These are phyloP conservation scores for Lasiommata megera DNA, from an alignment of 2,888 invertebrate species.

Conservation along the genomic window DNA sequence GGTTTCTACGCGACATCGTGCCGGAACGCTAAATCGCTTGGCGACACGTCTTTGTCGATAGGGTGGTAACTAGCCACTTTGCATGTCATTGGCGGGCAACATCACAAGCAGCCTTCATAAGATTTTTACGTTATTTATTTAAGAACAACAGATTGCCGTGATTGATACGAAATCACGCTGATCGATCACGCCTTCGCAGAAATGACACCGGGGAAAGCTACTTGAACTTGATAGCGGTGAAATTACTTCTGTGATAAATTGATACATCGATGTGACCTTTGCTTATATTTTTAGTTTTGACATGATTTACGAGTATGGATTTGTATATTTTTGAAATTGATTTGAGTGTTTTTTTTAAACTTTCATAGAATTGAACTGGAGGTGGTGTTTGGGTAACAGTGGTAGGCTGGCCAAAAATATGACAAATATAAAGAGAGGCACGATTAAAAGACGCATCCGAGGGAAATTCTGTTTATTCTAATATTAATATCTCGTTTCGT, in stretches of 20 bases:
- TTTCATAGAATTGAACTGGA: no score
- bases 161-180: conserved; percentile 2
- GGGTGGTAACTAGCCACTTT: no score
- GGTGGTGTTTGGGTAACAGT: no score
- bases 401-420: no score
- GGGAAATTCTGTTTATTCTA: no score
- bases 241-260: conserved; percentile 8
- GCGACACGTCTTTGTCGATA: no score
- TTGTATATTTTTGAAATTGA: not conserved
- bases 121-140: conserved; percentile 1
- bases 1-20: no score
- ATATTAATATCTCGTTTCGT: no score
- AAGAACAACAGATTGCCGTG: conserved; percentile 6
- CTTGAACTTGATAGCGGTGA: not conserved
- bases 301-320: not conserved
- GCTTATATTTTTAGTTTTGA: not conserved
- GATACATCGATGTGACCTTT: not conserved
- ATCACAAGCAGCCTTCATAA: not conserved
- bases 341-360: no score
- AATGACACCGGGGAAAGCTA: conserved; percentile 2
- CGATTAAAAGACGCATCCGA: no score
- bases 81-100: not conserved
- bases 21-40: no score
- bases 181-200: conserved; percentile 9
- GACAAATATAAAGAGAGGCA: no score